Evolutionary conservation across 2,888 invertebrate species (phyloP), one percentile per base, ranked within the genome.

Genomic region (Amphipoea oculea): DNA sequence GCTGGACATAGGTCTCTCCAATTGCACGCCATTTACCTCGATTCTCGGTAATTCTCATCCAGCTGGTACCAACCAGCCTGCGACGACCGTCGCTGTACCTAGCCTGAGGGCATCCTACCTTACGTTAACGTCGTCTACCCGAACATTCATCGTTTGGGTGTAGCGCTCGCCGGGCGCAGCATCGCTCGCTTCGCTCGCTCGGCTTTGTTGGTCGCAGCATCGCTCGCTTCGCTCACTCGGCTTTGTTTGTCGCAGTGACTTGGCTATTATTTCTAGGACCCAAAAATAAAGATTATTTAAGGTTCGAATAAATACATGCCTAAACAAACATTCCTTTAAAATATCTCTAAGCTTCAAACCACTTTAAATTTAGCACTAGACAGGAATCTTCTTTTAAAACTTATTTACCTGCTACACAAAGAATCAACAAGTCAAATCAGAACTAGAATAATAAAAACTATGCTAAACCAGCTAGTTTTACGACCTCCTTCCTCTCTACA

Each of bases 351-450:
- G 14, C 20, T 63, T 17, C 12, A 48, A 72, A 5, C 5, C n/a
- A 45, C 40, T 57, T 54, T 20, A 71, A n/a, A 73, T 7, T 57
- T 57, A 57, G 23, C 57, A 57, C 23, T 3, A 57, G 57, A 1
- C 4, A n/a, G 23, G 3, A 23, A 9, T 11, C 23, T 11, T 23
- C 9, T 57, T 54, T 57, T n/a, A 57, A 57, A 57, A 57, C 57
- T 23, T 57, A 57, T 57, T 57, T 57, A 57, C 57, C 57, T 84
- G 75, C 62, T 67, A 68, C 80, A 80, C 76, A 78, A 82, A 82
- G 84, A 89, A 89, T 90, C 90, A 90, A 90, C 90, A 90, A 90
- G 90, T 90, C 89, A 86, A 89, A 88, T 89, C 86, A 78, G 79
- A 79, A 84, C 82, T 81, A 81, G 82, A 77, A 85, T 89, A 85